Conservation (phyloP, 2,113 vertebrate genomes). For the Speoplatyrhinus poulsoni region DNA sequence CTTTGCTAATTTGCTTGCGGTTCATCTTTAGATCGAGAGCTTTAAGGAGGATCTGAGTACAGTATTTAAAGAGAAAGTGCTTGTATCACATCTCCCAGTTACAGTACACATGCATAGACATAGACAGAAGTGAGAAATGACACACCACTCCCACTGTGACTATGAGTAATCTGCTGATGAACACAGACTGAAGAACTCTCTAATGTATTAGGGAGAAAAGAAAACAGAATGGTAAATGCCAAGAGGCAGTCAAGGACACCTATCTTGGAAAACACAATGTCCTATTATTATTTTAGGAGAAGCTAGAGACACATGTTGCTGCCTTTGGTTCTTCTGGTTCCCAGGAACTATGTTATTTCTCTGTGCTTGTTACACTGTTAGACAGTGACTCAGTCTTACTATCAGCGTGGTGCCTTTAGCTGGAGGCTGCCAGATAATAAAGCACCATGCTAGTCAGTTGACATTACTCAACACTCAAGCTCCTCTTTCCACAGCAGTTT, state of each 20-base stretch:
- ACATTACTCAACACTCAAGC: conserved; percentile 24
- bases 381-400: conserved; percentile 13
- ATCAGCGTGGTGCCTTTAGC: conserved; percentile 28
- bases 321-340: conserved; percentile 21
- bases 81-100: conserved; percentile 16
- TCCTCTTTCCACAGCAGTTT: conserved; percentile 10
- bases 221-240: no score
- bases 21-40: no score
- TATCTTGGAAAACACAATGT: conserved; percentile 20
- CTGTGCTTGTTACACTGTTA: conserved; percentile 7
- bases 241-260: no score
- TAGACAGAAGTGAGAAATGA: conserved; percentile 60
- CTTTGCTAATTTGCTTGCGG: conserved; percentile 6
- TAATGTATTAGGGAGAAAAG: no score
- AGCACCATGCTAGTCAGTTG: conserved; percentile 49
- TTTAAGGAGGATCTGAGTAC: no score
- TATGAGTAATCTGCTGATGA: conserved; percentile 48
- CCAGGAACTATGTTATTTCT: conserved; percentile 16
- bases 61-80: not conserved
- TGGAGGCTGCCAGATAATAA: conserved; percentile 13
- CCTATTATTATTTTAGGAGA: conserved; percentile 33
- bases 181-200: conserved; percentile 26
- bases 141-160: conserved; percentile 50
- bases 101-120: conserved; percentile 11
- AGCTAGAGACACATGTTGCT: conserved; percentile 51